Conservation (phyloP, 37 sponge, comb jelly and placozoan species). For the Cladorhizidae sp. region DNA sequence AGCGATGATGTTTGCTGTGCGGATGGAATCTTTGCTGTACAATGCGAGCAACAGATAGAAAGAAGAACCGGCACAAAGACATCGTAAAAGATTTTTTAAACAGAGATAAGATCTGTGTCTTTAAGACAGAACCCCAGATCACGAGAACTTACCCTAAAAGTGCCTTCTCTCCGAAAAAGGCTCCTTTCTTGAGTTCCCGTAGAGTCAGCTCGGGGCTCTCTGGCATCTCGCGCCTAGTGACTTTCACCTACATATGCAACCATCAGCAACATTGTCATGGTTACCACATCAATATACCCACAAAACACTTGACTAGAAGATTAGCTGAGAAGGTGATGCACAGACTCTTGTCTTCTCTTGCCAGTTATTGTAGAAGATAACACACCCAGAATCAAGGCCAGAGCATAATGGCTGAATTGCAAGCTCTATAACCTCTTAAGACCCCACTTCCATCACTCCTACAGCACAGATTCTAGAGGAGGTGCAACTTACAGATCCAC, state of each 20-base stretch:
- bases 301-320: too few relatives aligned
- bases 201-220: constrained; percentile 77
- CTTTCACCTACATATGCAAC: constrained; percentile 75
- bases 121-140: too few relatives aligned
- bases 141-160: constrained; percentile 75
- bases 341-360: too few relatives aligned
- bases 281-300: too few relatives aligned
- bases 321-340: too few relatives aligned
- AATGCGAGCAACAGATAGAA: neutral
- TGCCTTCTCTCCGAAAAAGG: constrained; percentile 96
- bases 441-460: too few relatives aligned
- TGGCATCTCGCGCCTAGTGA: constrained; percentile 50
- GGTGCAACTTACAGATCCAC: constrained; percentile 79
- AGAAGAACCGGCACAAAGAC: neutral
- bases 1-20: constrained; percentile 96
- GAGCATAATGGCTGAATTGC: too few relatives aligned
- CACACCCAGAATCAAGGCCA: too few relatives aligned
- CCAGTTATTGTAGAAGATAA: too few relatives aligned
- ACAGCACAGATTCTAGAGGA: neutral
- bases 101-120: neutral
- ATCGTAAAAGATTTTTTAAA: neutral
- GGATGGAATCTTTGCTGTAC: constrained; percentile 65
- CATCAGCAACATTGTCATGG: too few relatives aligned
- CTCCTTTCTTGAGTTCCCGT: constrained; percentile 74
- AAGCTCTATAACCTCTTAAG: too few relatives aligned